phyloP scores from a whole-genome alignment of 2,113 vertebrate species.

The Siniperca knerii region DNA sequence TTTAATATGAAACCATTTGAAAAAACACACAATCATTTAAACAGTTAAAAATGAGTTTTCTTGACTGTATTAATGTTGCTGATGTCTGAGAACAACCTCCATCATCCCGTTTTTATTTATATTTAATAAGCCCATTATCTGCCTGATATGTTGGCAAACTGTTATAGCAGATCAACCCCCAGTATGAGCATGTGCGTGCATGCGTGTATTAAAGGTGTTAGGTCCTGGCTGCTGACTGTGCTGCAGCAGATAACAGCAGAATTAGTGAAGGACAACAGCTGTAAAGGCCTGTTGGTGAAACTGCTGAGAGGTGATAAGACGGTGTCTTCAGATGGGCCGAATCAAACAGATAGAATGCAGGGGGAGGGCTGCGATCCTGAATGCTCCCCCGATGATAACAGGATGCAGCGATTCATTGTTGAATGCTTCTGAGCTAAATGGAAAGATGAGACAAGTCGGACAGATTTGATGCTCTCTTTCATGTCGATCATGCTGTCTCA shows the following conservation, averaged over 20 bases:
- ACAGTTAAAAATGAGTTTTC: not conserved
- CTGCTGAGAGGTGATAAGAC: constrained; percentile 54
- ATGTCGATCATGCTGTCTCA: not conserved
- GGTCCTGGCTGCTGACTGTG: constrained; percentile 43
- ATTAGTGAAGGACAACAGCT: constrained; percentile 41
- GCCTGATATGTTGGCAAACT: not conserved
- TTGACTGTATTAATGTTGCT: not conserved
- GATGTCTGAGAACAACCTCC: not conserved
- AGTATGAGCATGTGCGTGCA: not conserved
- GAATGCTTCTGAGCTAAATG: constrained; percentile 6
- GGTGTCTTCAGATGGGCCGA: constrained; percentile 31
- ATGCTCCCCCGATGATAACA: constrained; percentile 19
- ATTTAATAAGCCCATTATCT: constrained; percentile 2
- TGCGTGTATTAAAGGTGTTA: not conserved
- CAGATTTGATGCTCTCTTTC: constrained; percentile 16
- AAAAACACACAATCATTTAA: no score
- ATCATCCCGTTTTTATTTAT: not conserved
- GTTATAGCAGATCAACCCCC: not conserved
- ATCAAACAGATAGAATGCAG: constrained; percentile 9
- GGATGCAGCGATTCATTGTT: constrained; percentile 11
- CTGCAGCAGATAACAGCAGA: constrained; percentile 58
- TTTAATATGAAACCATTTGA: not conserved
- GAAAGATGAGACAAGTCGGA: constrained; percentile 10
- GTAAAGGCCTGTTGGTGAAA: constrained; percentile 47
- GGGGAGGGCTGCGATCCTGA: not conserved